These are phyloP conservation scores for Amphiprion percula DNA, from an alignment of 2,113 vertebrate species.

Conservation along the genomic window DNA sequence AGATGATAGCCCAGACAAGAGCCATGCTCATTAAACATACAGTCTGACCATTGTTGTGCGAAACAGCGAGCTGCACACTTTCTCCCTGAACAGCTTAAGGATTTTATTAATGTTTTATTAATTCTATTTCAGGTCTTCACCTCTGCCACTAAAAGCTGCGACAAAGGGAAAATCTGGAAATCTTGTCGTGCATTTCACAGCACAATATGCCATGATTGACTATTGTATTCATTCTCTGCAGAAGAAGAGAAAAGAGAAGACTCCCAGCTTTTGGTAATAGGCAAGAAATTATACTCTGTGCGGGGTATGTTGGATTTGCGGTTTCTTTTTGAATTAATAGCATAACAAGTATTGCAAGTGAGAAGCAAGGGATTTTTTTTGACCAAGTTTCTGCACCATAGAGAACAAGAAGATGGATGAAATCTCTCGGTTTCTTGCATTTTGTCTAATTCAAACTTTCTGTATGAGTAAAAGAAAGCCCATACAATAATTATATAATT, in stretches of 20 bases:
- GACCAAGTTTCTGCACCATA: no score
- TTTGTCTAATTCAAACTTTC: no score
- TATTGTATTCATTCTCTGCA: neutral
- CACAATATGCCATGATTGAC: neutral
- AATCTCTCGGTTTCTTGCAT: no score
- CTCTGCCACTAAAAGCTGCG: neutral
- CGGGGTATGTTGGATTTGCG: neutral
- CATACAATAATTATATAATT: no score
- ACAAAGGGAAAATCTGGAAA: neutral
- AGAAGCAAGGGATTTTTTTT: neutral
- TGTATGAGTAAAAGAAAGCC: no score
- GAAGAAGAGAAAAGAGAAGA: neutral
- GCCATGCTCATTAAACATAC: neutral
- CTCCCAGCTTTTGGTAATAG: neutral
- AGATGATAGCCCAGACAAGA: neutral
- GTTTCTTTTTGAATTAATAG: slow-evolving; percentile 26
- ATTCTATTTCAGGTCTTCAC: neutral
- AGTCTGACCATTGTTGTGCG: neutral
- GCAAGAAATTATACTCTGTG: neutral
- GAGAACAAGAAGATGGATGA: no score
- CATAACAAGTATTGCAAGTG: slow-evolving; percentile 6
- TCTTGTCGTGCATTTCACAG: slow-evolving; percentile 3
- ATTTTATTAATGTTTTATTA: neutral
- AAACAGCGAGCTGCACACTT: neutral
- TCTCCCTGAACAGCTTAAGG: neutral